These are phyloP conservation scores for Cyphomyrus plagiostoma DNA, from an alignment of 2,113 vertebrate species.

Conservation along the genomic window DNA sequence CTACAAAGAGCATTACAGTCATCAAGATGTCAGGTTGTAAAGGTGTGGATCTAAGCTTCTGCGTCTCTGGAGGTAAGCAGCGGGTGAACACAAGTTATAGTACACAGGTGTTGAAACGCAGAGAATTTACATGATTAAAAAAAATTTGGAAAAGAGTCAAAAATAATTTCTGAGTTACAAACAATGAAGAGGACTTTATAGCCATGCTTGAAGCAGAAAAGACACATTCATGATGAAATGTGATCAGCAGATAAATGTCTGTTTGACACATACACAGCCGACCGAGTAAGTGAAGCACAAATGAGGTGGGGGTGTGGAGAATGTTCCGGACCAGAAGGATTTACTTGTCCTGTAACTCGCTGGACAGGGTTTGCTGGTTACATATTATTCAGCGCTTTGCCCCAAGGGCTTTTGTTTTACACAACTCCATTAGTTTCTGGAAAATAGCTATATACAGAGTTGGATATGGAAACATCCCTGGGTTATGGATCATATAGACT, in stretches of 20 bases:
- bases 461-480: background rate
- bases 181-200: background rate
- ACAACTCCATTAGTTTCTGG: background rate
- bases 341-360: background rate
- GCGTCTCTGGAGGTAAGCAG: background rate
- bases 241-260: background rate
- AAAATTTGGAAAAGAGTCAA: background rate
- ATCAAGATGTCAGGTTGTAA: background rate
- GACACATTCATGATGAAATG: background rate
- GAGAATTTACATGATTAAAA: background rate
- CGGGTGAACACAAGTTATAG: background rate
- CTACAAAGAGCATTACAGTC: background rate
- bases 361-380: background rate
- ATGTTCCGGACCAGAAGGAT: background rate
- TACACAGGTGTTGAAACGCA: background rate
- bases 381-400: background rate
- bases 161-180: background rate
- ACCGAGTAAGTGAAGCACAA: background rate
- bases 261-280: background rate
- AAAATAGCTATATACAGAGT: background rate
- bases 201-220: background rate
- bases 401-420: background rate
- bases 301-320: background rate
- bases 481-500: background rate
- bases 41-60: background rate